Evolutionary conservation across 1,140 invertebrate species (phyloP), one percentile per base, ranked within the genome.

Genomic region (Cydia splendana): DNA sequence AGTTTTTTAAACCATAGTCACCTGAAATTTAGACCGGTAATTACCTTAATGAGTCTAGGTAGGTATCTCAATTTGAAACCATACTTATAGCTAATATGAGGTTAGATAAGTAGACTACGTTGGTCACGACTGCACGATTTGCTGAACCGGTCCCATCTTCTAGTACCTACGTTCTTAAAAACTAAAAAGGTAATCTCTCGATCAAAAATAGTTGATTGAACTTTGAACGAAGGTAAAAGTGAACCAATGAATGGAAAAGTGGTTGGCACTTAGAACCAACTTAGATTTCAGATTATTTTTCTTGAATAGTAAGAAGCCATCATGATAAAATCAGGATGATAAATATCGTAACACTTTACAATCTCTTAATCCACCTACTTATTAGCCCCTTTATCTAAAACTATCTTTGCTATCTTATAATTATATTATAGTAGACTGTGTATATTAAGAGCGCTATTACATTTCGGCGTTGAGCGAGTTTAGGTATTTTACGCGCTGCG

Each of bases 181-280:
- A 38, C 45, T 71, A 71, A 20, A 38, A 71, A 38, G 67, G 30
- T 71, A 69, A 65, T 69, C 30, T 42, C 30, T 71, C 34, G 67
- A 71, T 71, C 30, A 20, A 20, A 71, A 71, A 34, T 9, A 38
- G 30, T 62, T 38, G 67, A 71, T 42, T 62, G 57, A 62, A 62
- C 57, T 62, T 62, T 62, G 57, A 62, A 38, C 67, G 67, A 71
- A 71, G 67, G 67, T 71, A 71, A 71, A 38, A 38, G 67, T 38
- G 34, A 71, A 71, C 18, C 20, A 24, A 24, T 62, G 57, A 24
- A 62, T 62, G 9, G 20, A 62, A 62, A 62, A 62, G 57, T 62
- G 57, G 57, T 24, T 18, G n/a, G 51, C 51, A 53, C 51, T 53
- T 53, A 53, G 51, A 57, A 18, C 53, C 5, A 57, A 12, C 20